Evolutionary conservation across 2,113 vertebrate genomes (phyloP).

Genomic region (Entelurus aequoreus): DNA sequence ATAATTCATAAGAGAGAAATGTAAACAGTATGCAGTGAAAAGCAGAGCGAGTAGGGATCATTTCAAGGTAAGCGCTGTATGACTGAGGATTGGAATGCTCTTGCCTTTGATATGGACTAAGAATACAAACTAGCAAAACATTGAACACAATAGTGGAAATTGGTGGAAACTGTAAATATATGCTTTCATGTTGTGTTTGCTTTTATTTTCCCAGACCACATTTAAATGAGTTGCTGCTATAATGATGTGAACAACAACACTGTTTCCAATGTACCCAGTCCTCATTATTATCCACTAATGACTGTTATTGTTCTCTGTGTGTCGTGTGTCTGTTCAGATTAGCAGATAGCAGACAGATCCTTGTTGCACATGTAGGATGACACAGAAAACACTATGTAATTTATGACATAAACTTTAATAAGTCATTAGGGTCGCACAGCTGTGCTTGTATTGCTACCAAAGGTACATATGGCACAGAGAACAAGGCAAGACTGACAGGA

Average conservation of each 20-base stretch:
- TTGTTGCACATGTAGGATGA: conserved; percentile 23
- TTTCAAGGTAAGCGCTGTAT: conserved; percentile 65
- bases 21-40: conserved; percentile 68
- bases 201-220: conserved; percentile 57
- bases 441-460: background rate
- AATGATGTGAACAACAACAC: conserved; percentile 51
- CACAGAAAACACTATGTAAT: conserved; percentile 20
- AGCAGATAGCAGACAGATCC: conserved; percentile 33
- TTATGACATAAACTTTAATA: conserved; percentile 19
- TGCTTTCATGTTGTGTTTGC: conserved; percentile 11
- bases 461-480: background rate
- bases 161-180: conserved; percentile 30
- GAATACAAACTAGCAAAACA: conserved; percentile 24
- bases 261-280: conserved; percentile 34
- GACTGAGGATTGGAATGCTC: conserved; percentile 46
- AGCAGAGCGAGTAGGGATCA: conserved; percentile 53
- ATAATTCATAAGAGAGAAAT: conserved; percentile 74
- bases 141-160: conserved; percentile 37
- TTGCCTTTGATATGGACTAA: conserved; percentile 45
- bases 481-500: background rate
- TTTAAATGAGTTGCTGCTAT: conserved; percentile 49
- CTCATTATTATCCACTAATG: conserved; percentile 60
- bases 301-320: conserved; percentile 47
- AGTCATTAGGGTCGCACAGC: conserved; percentile 18
- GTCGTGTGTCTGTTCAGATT: conserved; percentile 38